Percentiles rank a stretch among this genome's conserved stretches.
Evolutionary conservation across 2,797 vertebrate species (phyloP).

Genomic region (Enteromius treurensis): DNA sequence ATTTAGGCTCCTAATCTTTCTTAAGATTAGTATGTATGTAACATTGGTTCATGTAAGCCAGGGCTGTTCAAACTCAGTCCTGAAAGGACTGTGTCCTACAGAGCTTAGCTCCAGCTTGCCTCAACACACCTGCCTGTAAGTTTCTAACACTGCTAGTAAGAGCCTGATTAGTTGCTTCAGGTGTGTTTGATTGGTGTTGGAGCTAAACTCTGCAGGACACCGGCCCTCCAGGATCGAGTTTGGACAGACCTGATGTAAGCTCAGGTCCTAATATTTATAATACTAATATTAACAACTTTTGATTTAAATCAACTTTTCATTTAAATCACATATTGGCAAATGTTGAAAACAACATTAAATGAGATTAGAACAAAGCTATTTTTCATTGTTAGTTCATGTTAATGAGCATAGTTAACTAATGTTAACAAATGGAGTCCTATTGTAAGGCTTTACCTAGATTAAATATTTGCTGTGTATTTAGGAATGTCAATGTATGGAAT

Average conservation of each 20-base stretch:
- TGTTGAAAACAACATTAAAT: background rate
- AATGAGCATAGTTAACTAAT: background rate
- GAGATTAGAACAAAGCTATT: background rate
- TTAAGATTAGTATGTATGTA: background rate
- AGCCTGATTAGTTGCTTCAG: too few species aligned
- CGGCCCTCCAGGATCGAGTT: too few species aligned
- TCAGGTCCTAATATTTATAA: background rate
- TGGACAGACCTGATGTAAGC: background rate
- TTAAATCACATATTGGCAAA: background rate
- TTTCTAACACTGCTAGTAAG: too few species aligned
- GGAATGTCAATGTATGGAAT: background rate
- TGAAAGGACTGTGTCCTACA: too few species aligned
- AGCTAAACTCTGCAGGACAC: too few species aligned
- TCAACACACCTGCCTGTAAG: too few species aligned
- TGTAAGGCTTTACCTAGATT: background rate
- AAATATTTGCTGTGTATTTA: background rate
- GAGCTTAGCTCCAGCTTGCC: too few species aligned
- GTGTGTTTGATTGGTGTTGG: too few species aligned
- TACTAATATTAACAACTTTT: background rate
- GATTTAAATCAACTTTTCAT: too few species aligned
- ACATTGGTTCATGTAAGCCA: background rate
- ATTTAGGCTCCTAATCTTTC: background rate
- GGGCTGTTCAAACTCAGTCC: too few species aligned
- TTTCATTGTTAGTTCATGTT: background rate
- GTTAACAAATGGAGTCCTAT: background rate